Percentiles rank a stretch among this genome's conserved stretches.
Evolutionary conservation across 2,113 vertebrate species (phyloP).

Genomic region (Cichladusa arquata): DNA sequence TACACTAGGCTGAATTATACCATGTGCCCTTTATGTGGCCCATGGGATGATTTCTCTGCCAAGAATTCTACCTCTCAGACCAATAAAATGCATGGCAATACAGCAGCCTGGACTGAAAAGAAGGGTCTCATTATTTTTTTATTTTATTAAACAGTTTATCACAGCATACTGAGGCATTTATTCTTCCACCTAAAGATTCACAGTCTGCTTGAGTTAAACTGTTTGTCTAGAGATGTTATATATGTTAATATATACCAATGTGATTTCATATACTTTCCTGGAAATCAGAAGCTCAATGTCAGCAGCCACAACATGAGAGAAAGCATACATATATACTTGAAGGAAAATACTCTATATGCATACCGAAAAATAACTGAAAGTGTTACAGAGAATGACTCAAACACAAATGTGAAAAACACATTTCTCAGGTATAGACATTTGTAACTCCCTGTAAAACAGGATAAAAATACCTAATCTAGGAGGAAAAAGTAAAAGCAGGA

Average conservation of each 20-base stretch:
- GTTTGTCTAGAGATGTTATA: background rate
- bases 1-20: constrained; percentile 12
- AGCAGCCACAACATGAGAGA: background rate
- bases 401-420: background rate
- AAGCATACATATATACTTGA: background rate
- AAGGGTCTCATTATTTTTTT: constrained; percentile 43
- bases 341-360: background rate
- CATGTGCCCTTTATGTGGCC: constrained; percentile 17
- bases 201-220: background rate
- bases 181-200: background rate
- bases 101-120: background rate
- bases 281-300: background rate
- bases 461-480: background rate
- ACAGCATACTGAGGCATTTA: background rate
- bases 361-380: background rate
- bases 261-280: constrained; percentile 28
- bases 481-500: background rate
- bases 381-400: background rate
- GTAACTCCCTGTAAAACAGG: background rate
- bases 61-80: constrained; percentile 38
- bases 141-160: constrained; percentile 49
- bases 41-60: background rate
- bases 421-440: background rate
- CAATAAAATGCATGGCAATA: constrained; percentile 1
- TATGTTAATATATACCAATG: background rate